A percentile compares a stretch with the other conserved stretches of the same genome.
phyloP scores from a whole-genome alignment of 2,113 vertebrate species.

The Pelecanus crispus region DNA sequence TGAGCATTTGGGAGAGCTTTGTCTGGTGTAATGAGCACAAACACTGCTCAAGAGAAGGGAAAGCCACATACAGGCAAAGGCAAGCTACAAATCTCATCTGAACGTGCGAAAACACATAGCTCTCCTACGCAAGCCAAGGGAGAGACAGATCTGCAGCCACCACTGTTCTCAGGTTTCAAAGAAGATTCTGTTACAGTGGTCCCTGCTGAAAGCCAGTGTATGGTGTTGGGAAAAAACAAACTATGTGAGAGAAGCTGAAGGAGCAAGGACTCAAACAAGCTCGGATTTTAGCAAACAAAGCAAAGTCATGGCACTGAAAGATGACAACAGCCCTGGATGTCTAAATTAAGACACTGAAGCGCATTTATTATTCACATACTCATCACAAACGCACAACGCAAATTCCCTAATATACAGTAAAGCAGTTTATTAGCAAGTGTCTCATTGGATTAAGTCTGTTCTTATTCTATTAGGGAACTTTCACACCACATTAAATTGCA shows the following conservation, averaged over 20 bases:
- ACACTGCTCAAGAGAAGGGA: background rate
- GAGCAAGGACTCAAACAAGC: background rate
- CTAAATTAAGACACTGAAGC: conserved; percentile 56
- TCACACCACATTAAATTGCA: conserved; percentile 63
- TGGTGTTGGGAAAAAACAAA: background rate
- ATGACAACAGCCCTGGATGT: conserved; percentile 47
- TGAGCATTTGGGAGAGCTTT: background rate
- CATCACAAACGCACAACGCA: conserved; percentile 30
- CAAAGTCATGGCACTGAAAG: conserved; percentile 11
- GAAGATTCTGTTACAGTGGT: background rate
- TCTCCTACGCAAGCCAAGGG: too few relatives aligned
- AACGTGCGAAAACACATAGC: background rate
- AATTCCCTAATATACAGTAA: conserved; percentile 45
- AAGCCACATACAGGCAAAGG: background rate
- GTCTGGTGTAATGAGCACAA: background rate
- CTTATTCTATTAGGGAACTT: conserved; percentile 65
- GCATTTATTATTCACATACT: conserved; percentile 48
- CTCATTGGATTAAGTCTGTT: conserved; percentile 58
- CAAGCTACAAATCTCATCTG: background rate
- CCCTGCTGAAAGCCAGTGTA: background rate
- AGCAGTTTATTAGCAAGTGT: conserved; percentile 61
- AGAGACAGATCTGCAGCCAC: background rate
- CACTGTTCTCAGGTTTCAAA: rapidly evolving
- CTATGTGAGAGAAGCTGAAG: background rate
- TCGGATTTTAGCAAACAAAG: conserved; percentile 29